Base-by-base conservation (phyloP, 2,113 vertebrate species). In the Triplophysa dalaica region DNA sequence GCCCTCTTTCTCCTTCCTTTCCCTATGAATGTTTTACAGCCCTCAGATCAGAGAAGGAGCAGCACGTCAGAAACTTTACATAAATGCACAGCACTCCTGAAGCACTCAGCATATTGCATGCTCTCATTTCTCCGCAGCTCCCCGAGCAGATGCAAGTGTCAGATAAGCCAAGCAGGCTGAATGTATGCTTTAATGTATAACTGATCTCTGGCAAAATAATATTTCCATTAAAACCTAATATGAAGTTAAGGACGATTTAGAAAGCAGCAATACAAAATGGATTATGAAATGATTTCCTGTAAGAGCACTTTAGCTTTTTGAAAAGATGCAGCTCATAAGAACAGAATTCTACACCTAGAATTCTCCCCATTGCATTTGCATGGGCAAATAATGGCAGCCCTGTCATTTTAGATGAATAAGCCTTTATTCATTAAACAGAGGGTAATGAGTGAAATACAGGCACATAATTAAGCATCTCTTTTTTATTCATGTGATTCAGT, bases 91-190 rank as follows among this genome's bases (percentile, higher is more conserved):
- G n/a, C 45, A 61, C 63, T 21, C 38, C 26, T 48, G 3, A 19
- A 75, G 19, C 24, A 60, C 67, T 63, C 24, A 79, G 65, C 64
- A 29, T 62, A 65, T 14, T 48, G 26, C 29, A 10, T 13, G 43
- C 77, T 43, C 43, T 19, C 14, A 75, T 48, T 78, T 70, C 62
- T 50, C 81, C 41, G 52, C 63, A 62, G 41, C 61, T 66, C 26
- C 33, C 61, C 22, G 52, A 45, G 26, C 58, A 45, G 6, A 12
- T 64, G 22, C 45, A 58, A 61, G 66, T 56, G 54, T 64, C 29
- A 45, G 65, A 75, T 83, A 79, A 75, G 64, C 22, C 77, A 75
- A 62, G 77, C 56, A 70, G 58, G 11, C 48, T 50, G 68, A 60
- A 72, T 48, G 43, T 67, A 26, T 73, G 50, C 60, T 60, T 26